These are phyloP conservation scores for Drosophila mulleri DNA, from an alignment of 2,888 invertebrate species.

Conservation along the genomic window DNA sequence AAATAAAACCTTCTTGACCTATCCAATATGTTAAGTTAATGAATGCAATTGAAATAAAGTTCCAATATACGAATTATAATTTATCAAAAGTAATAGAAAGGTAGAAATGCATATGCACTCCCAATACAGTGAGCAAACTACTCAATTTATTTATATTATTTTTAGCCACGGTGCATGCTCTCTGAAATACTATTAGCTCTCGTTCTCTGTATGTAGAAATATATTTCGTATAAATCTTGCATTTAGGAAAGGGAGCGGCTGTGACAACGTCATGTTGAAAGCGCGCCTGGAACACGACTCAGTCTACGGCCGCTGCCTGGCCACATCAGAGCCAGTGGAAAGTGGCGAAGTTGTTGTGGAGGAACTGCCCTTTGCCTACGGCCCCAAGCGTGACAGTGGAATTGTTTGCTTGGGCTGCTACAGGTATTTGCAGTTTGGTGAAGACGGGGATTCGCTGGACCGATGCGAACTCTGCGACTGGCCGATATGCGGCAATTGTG, in stretches of 20 bases:
- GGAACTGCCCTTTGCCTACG: slow-evolving; percentile 90
- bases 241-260: slow-evolving; percentile 27
- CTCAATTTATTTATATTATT: slow-evolving; percentile 22
- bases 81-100: background rate
- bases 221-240: slow-evolving; percentile 27
- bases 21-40: background rate
- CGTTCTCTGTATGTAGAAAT: slow-evolving; percentile 27
- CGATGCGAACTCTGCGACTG: slow-evolving; percentile 91
- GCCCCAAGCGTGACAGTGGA: slow-evolving; percentile 91
- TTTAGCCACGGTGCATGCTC: slow-evolving; percentile 31
- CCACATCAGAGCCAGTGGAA: slow-evolving; percentile 88
- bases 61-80: background rate
- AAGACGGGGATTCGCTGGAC: slow-evolving; percentile 83
- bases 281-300: slow-evolving; percentile 86
- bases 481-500: slow-evolving; percentile 87
- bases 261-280: slow-evolving; percentile 77
- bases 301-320: slow-evolving; percentile 89
- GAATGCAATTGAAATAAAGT: no score
- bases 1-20: background rate
- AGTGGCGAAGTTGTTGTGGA: slow-evolving; percentile 90
- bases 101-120: background rate
- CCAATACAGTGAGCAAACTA: background rate
- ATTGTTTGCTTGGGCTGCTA: slow-evolving; percentile 92
- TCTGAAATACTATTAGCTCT: slow-evolving; percentile 8
- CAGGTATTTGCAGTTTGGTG: slow-evolving; percentile 85